Evolutionary conservation across 2,797 vertebrate genomes (phyloP).

Genomic region (Pangasius larnaudii): DNA sequence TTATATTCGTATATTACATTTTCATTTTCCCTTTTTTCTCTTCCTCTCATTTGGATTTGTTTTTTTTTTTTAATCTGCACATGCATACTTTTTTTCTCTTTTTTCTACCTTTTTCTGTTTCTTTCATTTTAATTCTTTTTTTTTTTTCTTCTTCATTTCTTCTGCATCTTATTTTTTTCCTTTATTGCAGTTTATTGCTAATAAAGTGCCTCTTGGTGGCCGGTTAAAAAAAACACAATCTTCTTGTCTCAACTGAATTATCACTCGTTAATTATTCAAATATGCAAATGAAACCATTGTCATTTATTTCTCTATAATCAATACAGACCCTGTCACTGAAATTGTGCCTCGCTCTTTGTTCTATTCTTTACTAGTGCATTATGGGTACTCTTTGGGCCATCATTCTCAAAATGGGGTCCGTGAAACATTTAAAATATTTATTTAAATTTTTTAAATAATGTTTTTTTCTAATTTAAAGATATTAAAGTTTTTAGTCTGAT

Average conservation of each 20-base stretch:
- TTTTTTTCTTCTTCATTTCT: not conserved
- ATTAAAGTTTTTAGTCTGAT: not conserved
- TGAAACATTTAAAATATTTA: not conserved
- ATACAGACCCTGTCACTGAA: not conserved
- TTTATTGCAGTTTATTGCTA: not conserved
- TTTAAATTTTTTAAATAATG: too few species aligned
- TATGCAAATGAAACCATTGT: not conserved
- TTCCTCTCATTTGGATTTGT: not conserved
- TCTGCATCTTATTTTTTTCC: not conserved
- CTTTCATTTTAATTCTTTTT: not conserved
- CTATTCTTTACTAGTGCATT: not conserved
- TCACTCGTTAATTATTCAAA: not conserved
- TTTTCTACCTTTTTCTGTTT: not conserved
- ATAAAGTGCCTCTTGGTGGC: not conserved
- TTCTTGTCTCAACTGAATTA: not conserved
- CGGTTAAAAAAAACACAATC: not conserved
- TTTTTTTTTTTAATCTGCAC: not conserved
- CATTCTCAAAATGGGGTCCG: not conserved
- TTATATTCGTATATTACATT: not conserved
- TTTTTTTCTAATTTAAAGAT: not conserved
- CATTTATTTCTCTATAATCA: not conserved
- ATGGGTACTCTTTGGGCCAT: not conserved
- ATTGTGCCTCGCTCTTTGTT: not conserved
- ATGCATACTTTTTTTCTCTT: not conserved
- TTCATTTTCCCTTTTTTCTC: not conserved